Percentiles rank a stretch among this genome's conserved stretches.
These are phyloP conservation scores for Mizuhopecten yessoensis DNA, from an alignment of 1,140 invertebrate species.

Conservation along the genomic window DNA sequence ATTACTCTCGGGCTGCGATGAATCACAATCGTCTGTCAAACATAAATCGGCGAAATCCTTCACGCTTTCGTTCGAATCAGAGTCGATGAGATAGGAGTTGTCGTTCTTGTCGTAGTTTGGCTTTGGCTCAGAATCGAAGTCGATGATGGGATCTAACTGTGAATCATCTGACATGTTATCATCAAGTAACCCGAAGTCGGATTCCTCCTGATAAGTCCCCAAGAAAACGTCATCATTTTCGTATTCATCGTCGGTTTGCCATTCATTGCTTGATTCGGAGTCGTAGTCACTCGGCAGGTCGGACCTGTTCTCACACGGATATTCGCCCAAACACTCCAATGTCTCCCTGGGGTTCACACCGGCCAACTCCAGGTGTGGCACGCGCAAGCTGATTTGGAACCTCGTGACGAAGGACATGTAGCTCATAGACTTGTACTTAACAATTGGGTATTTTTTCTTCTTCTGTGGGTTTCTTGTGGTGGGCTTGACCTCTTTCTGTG, in stretches of 20 bases:
- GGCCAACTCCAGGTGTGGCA: conserved; percentile 65
- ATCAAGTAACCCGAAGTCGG: neutral
- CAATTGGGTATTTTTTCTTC: conserved; percentile 50
- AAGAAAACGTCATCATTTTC: conserved; percentile 1
- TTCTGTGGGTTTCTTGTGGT: neutral
- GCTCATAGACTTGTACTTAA: conserved; percentile 67
- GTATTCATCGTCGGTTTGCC: conserved; percentile 14
- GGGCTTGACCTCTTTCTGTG: conserved; percentile 14
- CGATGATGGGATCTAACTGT: neutral
- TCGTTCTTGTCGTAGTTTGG: neutral
- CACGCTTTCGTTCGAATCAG: neutral
- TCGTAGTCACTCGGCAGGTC: conserved; percentile 66
- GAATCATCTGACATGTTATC: neutral
- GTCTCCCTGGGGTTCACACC: conserved; percentile 60
- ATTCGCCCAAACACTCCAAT: conserved; percentile 49
- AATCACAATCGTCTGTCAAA: neutral
- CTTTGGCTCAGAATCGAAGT: conserved; percentile 2
- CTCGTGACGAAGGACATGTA: conserved; percentile 75
- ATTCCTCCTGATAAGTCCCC: neutral
- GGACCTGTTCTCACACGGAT: conserved; percentile 42
- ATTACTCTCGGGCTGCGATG: neutral
- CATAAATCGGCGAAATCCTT: conserved; percentile 21
- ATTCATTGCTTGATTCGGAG: conserved; percentile 52
- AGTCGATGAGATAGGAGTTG: neutral
- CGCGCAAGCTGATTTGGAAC: conserved; percentile 63